Conservation (phyloP, 2,113 vertebrate species). For the Halcyon senegalensis region DNA sequence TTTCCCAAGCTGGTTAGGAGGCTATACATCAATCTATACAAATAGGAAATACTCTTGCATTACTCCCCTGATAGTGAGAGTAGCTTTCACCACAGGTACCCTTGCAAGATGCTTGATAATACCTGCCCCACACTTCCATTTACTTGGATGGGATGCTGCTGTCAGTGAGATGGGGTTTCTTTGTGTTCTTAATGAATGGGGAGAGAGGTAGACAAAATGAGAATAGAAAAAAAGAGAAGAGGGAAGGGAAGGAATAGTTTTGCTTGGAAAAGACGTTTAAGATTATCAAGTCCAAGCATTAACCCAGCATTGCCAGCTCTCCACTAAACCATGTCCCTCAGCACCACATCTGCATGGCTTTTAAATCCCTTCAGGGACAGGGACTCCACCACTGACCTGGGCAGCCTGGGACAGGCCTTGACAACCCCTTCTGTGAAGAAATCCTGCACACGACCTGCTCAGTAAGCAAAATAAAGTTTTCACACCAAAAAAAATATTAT, state of each 20-base stretch:
- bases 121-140: background rate
- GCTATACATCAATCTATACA: rapidly evolving
- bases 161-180: background rate
- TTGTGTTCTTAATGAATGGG: background rate
- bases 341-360: too few relatives aligned
- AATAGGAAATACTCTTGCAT: background rate
- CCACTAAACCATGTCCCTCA: too few relatives aligned
- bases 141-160: background rate
- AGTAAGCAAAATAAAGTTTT: background rate
- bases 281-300: too few relatives aligned
- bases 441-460: background rate
- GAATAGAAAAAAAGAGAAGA: too few relatives aligned
- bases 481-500: background rate
- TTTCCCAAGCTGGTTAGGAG: background rate
- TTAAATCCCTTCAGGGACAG: too few relatives aligned
- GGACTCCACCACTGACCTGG: too few relatives aligned
- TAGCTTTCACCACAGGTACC: background rate
- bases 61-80: background rate
- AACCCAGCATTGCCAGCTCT: too few relatives aligned
- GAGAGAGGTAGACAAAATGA: background rate
- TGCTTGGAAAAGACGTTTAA: too few relatives aligned
- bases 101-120: background rate
- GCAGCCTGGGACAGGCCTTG: too few relatives aligned
- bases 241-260: too few relatives aligned
- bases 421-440: too few relatives aligned